Conservation (phyloP, 2,888 invertebrate genomes). For the Scrobipalpa atriplicella region DNA sequence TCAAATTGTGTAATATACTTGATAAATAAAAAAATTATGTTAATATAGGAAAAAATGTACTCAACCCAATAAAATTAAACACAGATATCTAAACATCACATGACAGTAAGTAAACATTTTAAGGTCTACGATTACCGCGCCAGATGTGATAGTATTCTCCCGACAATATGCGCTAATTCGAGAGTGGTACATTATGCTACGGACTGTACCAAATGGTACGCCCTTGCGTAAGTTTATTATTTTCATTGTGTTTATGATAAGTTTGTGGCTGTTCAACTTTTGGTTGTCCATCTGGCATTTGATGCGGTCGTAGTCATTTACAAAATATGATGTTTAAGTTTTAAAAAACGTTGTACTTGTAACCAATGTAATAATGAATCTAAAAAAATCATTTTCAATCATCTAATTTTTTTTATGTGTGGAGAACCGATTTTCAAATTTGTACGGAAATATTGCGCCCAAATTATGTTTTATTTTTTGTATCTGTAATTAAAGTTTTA, state of each 20-base stretch:
- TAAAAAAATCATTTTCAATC: too few species aligned
- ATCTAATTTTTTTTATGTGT: too few species aligned
- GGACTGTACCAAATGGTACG: constrained; percentile 61
- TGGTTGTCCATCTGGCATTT: constrained; percentile 28
- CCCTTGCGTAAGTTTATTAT: constrained; percentile 63
- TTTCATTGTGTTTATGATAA: constrained; percentile 37
- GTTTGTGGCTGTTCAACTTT: constrained; percentile 16
- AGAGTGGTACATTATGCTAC: constrained; percentile 62
- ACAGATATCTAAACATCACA: constrained; percentile 44
- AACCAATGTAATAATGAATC: too few species aligned
- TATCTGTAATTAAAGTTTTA: too few species aligned
- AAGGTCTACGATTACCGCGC: constrained; percentile 48
- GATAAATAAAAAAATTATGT: not conserved
- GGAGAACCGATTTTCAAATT: too few species aligned
- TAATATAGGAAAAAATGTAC: not conserved
- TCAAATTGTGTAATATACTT: too few species aligned
- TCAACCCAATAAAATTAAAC: constrained; percentile 14
- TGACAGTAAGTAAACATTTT: constrained; percentile 52
- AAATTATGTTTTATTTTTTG: too few species aligned
- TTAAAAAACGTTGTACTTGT: too few species aligned
- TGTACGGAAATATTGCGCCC: too few species aligned
- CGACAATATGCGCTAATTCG: constrained; percentile 75
- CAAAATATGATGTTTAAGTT: not conserved
- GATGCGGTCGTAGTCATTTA: not conserved
- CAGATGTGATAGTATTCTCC: constrained; percentile 68